Conservation (phyloP, 2,888 invertebrate species). For the Scaptomyza flava region DNA sequence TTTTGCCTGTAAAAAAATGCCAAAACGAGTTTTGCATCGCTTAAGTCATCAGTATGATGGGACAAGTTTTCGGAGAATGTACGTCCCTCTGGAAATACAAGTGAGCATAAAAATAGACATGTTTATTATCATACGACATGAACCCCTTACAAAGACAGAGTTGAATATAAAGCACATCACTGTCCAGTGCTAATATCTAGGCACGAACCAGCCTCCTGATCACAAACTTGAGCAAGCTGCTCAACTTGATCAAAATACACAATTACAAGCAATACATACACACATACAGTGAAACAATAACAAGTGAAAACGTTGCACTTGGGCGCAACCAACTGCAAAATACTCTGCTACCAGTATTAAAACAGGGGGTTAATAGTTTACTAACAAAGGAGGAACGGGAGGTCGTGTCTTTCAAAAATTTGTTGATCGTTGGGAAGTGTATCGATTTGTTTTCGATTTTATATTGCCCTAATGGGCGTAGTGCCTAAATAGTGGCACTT, state of each 20-base stretch:
- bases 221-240: conserved; percentile 17
- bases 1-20: conserved; percentile 4
- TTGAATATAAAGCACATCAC: conserved; percentile 27
- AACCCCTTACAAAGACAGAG: not conserved
- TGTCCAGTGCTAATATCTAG: conserved; percentile 14
- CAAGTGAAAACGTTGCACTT: too few relatives aligned
- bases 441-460: too few relatives aligned
- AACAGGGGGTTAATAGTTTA: too few relatives aligned
- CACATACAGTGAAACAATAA: too few relatives aligned
- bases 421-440: too few relatives aligned
- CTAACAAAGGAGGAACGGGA: too few relatives aligned
- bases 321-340: too few relatives aligned
- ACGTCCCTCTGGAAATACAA: conserved; percentile 2
- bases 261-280: conserved; percentile 6
- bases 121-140: not conserved
- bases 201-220: conserved; percentile 35
- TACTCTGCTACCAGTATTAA: too few relatives aligned
- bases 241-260: conserved; percentile 34
- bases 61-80: conserved; percentile 21
- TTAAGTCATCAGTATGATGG: conserved; percentile 27
- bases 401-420: too few relatives aligned
- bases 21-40: conserved; percentile 15
- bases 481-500: too few relatives aligned
- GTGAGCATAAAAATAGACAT: conserved; percentile 1
- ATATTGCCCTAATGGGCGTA: too few relatives aligned